A percentile compares a stretch with the other conserved stretches of the same genome.
phyloP scores from a whole-genome alignment of 2,888 invertebrate genomes.

The Hemicrepidius hirtus region DNA sequence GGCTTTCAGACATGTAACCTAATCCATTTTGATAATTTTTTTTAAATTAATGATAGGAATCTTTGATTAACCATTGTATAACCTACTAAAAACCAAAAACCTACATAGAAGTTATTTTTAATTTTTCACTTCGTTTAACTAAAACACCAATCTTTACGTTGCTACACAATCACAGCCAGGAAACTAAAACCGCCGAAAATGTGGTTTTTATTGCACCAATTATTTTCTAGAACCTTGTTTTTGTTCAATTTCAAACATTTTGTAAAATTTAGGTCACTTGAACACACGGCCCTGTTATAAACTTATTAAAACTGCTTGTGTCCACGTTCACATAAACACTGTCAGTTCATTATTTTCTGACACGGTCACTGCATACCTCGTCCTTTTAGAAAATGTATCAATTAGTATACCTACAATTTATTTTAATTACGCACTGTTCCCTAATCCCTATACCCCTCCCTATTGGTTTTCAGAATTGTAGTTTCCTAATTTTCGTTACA shows the following conservation, averaged over 20 bases:
- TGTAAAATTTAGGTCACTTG: conserved; percentile 8
- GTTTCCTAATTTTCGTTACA: not conserved
- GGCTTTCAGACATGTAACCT: no score
- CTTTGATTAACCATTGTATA: no score
- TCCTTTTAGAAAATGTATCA: conserved; percentile 42
- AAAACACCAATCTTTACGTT: not conserved
- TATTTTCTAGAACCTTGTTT: not conserved
- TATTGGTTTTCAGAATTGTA: not conserved
- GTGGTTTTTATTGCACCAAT: not conserved
- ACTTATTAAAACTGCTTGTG: conserved; percentile 15
- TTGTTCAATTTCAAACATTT: not conserved
- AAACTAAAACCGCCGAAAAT: conserved; percentile 10
- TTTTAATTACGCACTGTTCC: conserved; percentile 8
- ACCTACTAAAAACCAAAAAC: not conserved
- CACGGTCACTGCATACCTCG: conserved; percentile 39
- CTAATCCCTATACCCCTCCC: not conserved
- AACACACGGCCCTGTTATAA: not conserved
- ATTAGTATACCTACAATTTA: conserved; percentile 32
- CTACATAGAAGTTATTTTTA: not conserved
- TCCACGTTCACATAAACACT: conserved; percentile 32
- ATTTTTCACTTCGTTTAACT: not conserved
- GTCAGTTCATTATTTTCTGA: conserved; percentile 35
- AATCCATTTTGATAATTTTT: no score
- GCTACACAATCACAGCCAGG: conserved; percentile 7
- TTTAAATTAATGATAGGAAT: no score